Base-by-base conservation (phyloP, 2,113 vertebrate genomes). In the Thamnaconus septentrionalis region DNA sequence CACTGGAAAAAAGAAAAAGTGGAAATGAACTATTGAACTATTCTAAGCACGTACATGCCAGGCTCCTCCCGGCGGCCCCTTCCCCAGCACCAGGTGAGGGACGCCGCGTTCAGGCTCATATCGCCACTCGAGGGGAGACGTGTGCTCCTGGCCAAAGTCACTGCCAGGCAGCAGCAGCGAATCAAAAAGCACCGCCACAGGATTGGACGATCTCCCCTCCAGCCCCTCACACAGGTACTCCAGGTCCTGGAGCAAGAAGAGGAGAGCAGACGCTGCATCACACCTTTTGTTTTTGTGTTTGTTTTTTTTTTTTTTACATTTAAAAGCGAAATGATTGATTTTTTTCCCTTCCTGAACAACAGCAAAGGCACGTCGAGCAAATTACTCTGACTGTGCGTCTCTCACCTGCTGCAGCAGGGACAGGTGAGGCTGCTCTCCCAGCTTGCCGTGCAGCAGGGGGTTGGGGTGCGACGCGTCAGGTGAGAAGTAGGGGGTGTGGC, bases 201-300 rank as follows among this genome's bases (percentile, higher is more conserved):
- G 92, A 55, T 93, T 94, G 57, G 91, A 90, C 0, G 93, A 93
- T 0, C 93, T 87, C 0, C 93, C 93, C 68, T 94, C 92, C 70
- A 94, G 18, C 0, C 93, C 93, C 63, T 94, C 92, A n/a, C 90
- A 93, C 61, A 94, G 82, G 54, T 91, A 92, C 72, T 93, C 90
- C 78, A 94, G 83, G 8, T 94, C 89, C 92, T 93, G 59, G 0
- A 59, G 53, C 18, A 31, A 31, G 18, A 5, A 39, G 6, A 54
- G 7, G 53, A 3, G 7, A 4, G 31, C 3, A 5, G 9, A 48
- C 7, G 47, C 47, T 48, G 7, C 0, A 48, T 3, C 47, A 48
- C 45, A 8, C 8, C 45, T 46, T 31, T 2, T 2, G 18, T 31
- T 2, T 31, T 31, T 31, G 18, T 31, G 1, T 31, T n/a, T n/a